phyloP scores from a whole-genome alignment of 2,888 invertebrate genomes.

The Graphium colonna region DNA sequence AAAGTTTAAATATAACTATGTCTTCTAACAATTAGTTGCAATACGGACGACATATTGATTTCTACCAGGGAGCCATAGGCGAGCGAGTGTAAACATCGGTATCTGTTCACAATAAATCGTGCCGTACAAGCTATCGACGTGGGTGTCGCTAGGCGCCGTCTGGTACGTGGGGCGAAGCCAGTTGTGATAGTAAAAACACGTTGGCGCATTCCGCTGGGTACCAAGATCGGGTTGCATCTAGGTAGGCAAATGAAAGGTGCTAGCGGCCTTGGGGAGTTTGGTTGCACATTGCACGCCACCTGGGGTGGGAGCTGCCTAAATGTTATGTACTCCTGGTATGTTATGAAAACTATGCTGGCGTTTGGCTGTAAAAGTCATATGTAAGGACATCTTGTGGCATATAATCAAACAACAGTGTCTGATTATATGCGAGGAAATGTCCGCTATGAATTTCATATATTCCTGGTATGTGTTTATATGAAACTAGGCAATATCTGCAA shows the following conservation, averaged over 20 bases:
- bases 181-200: slow-evolving; percentile 13
- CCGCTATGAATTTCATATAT: too few relatives aligned
- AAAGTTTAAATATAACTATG: too few relatives aligned
- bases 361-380: too few relatives aligned
- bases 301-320: background rate
- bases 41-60: background rate
- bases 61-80: background rate
- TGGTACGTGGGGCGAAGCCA: background rate
- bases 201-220: slow-evolving; percentile 11
- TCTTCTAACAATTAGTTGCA: too few relatives aligned
- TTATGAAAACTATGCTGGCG: too few relatives aligned
- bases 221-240: slow-evolving; percentile 11
- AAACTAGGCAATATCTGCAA: too few relatives aligned
- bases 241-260: slow-evolving; percentile 1
- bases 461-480: too few relatives aligned
- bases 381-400: too few relatives aligned
- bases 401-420: too few relatives aligned
- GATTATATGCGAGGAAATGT: too few relatives aligned
- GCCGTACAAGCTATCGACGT: slow-evolving; percentile 1
- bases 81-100: background rate
- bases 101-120: background rate
- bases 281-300: background rate
- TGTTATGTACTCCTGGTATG: too few relatives aligned
- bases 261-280: background rate
- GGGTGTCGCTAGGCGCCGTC: slow-evolving; percentile 19